Percentiles rank a stretch among this genome's conserved stretches.
phyloP scores from a whole-genome alignment of 2,888 invertebrate genomes.

The Callinectes sapidus region DNA sequence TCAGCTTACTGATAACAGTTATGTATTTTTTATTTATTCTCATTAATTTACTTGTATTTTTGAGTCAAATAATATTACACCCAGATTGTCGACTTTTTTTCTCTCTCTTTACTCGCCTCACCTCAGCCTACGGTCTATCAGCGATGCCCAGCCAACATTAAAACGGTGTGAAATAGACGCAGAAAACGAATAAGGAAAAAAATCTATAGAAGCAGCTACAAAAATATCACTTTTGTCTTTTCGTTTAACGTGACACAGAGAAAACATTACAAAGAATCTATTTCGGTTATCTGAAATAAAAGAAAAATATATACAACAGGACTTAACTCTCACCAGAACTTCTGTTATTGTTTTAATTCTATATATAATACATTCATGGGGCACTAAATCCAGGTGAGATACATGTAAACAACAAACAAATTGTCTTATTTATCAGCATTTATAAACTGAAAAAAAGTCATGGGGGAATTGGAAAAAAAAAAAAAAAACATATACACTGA shows the following conservation, averaged over 20 bases:
- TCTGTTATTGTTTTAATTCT: not conserved
- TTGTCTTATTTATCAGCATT: not conserved
- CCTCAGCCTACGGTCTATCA: not conserved
- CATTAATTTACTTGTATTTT: too few species aligned
- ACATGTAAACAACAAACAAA: not conserved
- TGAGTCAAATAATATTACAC: not conserved
- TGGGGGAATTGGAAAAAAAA: not conserved
- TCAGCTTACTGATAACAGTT: too few species aligned
- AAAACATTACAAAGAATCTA: not conserved
- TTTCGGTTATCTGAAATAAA: not conserved
- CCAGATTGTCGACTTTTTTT: not conserved
- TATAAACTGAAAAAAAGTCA: not conserved
- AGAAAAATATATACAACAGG: not conserved
- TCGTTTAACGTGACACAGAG: not conserved
- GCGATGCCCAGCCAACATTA: not conserved
- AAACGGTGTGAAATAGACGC: not conserved
- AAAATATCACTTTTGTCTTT: not conserved
- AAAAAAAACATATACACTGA: not conserved
- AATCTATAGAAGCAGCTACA: not conserved
- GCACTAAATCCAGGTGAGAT: not conserved
- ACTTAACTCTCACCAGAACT: not conserved
- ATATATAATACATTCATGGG: not conserved
- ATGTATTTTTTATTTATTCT: too few species aligned
- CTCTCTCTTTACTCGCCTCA: not conserved
- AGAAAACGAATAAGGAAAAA: not conserved